Conservation (phyloP, 2,113 vertebrate species). For the Oryzias woworae region DNA sequence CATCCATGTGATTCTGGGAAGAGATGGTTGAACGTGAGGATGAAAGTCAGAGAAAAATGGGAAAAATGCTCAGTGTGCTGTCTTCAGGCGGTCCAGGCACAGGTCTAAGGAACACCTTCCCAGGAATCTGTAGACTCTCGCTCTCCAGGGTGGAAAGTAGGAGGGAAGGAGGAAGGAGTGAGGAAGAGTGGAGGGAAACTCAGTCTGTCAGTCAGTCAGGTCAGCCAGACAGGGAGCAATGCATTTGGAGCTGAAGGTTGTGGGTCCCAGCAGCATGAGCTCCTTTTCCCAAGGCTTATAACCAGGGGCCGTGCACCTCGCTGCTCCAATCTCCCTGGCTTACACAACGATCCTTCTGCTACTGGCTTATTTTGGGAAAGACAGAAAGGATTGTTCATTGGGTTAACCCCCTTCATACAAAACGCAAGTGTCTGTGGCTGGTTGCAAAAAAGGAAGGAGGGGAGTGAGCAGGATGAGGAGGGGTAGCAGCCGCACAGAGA, state of each 20-base stretch:
- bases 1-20: conserved; percentile 69
- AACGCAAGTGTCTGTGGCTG: conserved; percentile 75
- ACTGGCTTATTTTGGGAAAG: conserved; percentile 77
- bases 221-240: conserved; percentile 49
- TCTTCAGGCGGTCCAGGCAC: conserved; percentile 70
- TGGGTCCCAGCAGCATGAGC: conserved; percentile 61
- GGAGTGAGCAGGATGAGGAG: conserved; percentile 74
- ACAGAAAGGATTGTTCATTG: conserved; percentile 77
- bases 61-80: conserved; percentile 66
- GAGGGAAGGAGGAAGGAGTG: conserved; percentile 72
- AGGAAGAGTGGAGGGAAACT: conserved; percentile 61
- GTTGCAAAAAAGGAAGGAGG: conserved; percentile 63
- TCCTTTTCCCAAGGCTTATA: conserved; percentile 73
- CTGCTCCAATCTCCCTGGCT: conserved; percentile 71
- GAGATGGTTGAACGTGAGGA: conserved; percentile 30
- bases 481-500: conserved; percentile 54
- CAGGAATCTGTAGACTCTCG: conserved; percentile 66
- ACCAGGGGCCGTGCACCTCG: conserved; percentile 72
- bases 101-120: conserved; percentile 80
- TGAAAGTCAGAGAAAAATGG: conserved; percentile 35
- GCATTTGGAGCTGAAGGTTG: conserved; percentile 56
- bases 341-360: conserved; percentile 67
- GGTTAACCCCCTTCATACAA: conserved; percentile 70
- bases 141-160: conserved; percentile 78
- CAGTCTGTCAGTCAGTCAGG: conserved; percentile 44